Evolutionary conservation across 2,888 invertebrate species (phyloP).

Genomic region (Ormia ochracea): DNA sequence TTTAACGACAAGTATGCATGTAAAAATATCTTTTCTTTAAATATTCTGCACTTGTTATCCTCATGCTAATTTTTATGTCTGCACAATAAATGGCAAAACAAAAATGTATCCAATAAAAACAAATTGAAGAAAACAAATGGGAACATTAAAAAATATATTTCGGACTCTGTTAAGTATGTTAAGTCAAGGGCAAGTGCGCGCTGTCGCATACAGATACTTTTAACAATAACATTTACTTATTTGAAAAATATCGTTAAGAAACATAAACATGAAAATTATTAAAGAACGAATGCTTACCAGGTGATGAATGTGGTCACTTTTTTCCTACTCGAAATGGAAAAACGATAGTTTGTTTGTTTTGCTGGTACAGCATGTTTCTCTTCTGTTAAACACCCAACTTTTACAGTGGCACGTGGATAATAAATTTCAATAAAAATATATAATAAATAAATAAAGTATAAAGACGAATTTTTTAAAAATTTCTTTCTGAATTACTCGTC

Average conservation of each 20-base stretch:
- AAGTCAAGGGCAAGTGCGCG: conserved; percentile 60
- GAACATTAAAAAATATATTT: conserved; percentile 6
- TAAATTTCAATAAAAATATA: no score
- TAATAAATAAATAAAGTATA: no score
- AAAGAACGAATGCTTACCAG: conserved; percentile 19
- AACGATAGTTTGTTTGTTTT: conserved; percentile 13
- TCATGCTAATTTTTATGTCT: conserved; percentile 11
- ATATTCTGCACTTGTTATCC: conserved; percentile 35
- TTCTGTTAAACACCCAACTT: not conserved
- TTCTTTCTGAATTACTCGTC: no score
- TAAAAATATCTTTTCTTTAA: no score
- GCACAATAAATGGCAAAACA: not conserved
- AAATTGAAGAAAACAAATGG: not conserved
- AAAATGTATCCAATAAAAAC: not conserved
- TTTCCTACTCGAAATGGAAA: not conserved
- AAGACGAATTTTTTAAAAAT: no score
- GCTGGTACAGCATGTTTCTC: not conserved
- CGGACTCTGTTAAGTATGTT: conserved; percentile 17
- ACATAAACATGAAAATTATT: conserved; percentile 10
- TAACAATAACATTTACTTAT: not conserved
- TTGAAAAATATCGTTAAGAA: not conserved
- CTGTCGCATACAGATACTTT: conserved; percentile 24
- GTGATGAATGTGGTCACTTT: conserved; percentile 53
- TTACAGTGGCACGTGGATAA: not conserved
- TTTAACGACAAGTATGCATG: not conserved